A percentile compares a stretch with the other conserved stretches of the same genome.
Conservation (phyloP, 1,140 invertebrate species). For the Eumeta japonica region DNA sequence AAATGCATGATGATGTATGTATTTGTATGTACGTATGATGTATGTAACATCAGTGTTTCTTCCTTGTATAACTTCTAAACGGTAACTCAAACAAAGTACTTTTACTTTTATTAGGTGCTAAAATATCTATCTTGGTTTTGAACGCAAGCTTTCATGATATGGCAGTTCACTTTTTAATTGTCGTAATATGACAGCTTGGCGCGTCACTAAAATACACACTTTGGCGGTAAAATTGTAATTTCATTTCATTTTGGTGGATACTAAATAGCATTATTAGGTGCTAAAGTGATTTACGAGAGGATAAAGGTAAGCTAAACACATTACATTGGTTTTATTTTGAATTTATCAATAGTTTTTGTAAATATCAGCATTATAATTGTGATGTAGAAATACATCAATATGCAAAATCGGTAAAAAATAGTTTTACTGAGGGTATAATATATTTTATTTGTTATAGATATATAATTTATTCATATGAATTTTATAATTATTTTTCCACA, state of each 20-base stretch:
- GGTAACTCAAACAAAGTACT: constrained; percentile 14
- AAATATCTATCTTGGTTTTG: constrained; percentile 21
- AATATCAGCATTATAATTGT: constrained; percentile 20
- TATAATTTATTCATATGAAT: constrained; percentile 21
- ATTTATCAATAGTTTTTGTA: constrained; percentile 22
- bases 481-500: constrained; percentile 22
- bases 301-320: constrained; percentile 20
- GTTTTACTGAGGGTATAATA: constrained; percentile 15
- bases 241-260: constrained; percentile 21
- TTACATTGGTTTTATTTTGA: constrained; percentile 23
- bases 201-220: constrained; percentile 18
- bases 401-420: constrained; percentile 24
- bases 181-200: constrained; percentile 19
- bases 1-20: constrained; percentile 20
- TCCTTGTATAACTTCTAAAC: too few species aligned
- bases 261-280: constrained; percentile 19
- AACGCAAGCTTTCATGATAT: constrained; percentile 21
- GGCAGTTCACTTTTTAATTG: constrained; percentile 17
- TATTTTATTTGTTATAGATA: constrained; percentile 21
- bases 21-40: too few species aligned
- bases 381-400: constrained; percentile 26
- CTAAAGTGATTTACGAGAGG: constrained; percentile 20
- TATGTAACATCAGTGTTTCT: constrained; percentile 22
- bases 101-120: constrained; percentile 20
- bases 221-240: constrained; percentile 19